Evolutionary conservation across 2,113 vertebrate species (phyloP), one percentile per base, ranked within the genome.

Genomic region (Megaceryle maxima): DNA sequence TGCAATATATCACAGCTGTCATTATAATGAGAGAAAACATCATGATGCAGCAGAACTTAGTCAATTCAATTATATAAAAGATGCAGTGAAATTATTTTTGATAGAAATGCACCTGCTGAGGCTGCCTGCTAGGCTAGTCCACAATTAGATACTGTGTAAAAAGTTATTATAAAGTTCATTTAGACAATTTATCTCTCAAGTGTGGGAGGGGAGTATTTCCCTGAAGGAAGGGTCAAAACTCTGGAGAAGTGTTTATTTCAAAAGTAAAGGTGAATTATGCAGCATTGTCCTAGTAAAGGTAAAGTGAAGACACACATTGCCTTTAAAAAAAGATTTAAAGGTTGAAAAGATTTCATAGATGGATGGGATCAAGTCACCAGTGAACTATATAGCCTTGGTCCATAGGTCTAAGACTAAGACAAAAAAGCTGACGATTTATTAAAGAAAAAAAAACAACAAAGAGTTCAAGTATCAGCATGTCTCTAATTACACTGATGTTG

Each of bases 1-100:
- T 82, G 80, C 56, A 95, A 87, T 95, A 76, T 94, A 94, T 92
- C 92, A 94, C 90, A 97, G 96, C 86, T 97, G 96, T 96, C 95
- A 91, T 82, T 87, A 55, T 95, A 95, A 97, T 97, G 92, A 95
- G 25, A 93, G 73, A 82, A 93, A 95, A 88, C 69, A 89, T 79
- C 88, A 94, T 94, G 96, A 96, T 94, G 86, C 81, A 93, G 95
- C 91, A 96, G 88, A 96, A 96, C 88, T 89, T 87, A 85, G 88
- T 97, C 86, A 94, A 96, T 91, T 94, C 88, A 95, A 96, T 96
- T 97, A 96, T 50, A 90, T 69, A 92, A 77, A 94, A 87, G 57
- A 84, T 87, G 81, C 74, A 96, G 92, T 94, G 77, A 94, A 96
- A 96, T 95, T 96, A 95, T 96, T 96, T 94, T 91, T 94, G 69